These are phyloP conservation scores for Periophthalmus modestus DNA, from an alignment of 2,113 vertebrate species.

Conservation along the genomic window DNA sequence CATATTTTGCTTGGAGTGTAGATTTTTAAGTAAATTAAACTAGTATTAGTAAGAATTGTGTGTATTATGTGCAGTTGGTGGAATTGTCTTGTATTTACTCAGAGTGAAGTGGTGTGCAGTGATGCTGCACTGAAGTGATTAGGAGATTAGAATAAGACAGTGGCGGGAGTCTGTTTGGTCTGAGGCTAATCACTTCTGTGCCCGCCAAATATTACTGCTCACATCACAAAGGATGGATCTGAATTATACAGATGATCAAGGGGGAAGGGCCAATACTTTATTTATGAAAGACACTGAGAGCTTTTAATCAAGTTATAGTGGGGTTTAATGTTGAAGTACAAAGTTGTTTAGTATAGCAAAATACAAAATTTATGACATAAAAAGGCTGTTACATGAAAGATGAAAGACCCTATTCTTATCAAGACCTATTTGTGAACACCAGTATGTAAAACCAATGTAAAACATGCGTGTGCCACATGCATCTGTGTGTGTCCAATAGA, in stretches of 20 bases:
- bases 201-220: constrained; percentile 32
- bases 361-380: background rate
- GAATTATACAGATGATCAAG: background rate
- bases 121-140: constrained; percentile 72
- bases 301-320: too few relatives aligned
- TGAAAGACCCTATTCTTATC: too few relatives aligned
- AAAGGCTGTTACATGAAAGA: too few relatives aligned
- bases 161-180: constrained; percentile 51
- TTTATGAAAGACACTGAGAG: too few relatives aligned
- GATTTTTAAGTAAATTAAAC: background rate
- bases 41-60: background rate
- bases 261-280: background rate
- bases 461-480: background rate
- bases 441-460: background rate
- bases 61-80: constrained; percentile 1
- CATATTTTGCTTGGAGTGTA: background rate
- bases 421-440: background rate
- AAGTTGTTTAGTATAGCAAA: too few relatives aligned
- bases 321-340: too few relatives aligned
- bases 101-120: constrained; percentile 41
- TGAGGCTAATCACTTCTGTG: constrained; percentile 39
- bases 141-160: constrained; percentile 67
- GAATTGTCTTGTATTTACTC: constrained; percentile 51
- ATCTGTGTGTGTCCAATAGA: background rate
- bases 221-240: background rate